These are phyloP conservation scores for Dolichopus griseipennis DNA, from an alignment of 2,888 invertebrate genomes.

Conservation along the genomic window DNA sequence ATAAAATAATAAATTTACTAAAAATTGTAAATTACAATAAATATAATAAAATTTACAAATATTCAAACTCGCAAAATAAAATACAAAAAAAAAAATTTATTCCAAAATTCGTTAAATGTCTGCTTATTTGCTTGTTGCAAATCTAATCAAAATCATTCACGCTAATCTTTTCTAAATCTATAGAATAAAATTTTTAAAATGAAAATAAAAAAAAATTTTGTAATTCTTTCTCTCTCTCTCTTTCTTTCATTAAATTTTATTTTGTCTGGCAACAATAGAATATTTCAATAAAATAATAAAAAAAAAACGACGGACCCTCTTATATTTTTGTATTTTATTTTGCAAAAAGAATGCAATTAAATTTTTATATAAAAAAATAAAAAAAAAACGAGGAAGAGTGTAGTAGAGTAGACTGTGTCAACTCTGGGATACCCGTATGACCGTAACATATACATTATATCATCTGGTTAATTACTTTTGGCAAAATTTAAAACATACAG, in stretches of 20 bases:
- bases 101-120: too few relatives aligned
- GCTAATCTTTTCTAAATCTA: constrained; percentile 1
- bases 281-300: not conserved
- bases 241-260: not conserved
- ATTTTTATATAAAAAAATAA: not conserved
- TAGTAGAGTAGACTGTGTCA: too few relatives aligned
- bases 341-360: constrained; percentile 5
- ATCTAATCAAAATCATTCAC: constrained; percentile 6
- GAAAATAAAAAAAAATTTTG: too few relatives aligned
- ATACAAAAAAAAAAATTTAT: too few relatives aligned
- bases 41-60: too few relatives aligned
- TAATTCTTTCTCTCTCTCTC: not conserved
- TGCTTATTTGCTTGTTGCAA: not conserved
- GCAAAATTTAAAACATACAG: too few relatives aligned
- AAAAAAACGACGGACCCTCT: not conserved
- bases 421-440: too few relatives aligned
- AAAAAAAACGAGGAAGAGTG: not conserved
- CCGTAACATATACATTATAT: too few relatives aligned
- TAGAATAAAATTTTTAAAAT: not conserved
- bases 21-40: too few relatives aligned
- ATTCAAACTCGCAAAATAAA: too few relatives aligned
- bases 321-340: not conserved
- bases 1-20: too few relatives aligned
- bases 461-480: too few relatives aligned
- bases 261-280: not conserved